Evolutionary conservation across 2,113 vertebrate species (phyloP).

Genomic region (Heterotilapia buettikoferi): DNA sequence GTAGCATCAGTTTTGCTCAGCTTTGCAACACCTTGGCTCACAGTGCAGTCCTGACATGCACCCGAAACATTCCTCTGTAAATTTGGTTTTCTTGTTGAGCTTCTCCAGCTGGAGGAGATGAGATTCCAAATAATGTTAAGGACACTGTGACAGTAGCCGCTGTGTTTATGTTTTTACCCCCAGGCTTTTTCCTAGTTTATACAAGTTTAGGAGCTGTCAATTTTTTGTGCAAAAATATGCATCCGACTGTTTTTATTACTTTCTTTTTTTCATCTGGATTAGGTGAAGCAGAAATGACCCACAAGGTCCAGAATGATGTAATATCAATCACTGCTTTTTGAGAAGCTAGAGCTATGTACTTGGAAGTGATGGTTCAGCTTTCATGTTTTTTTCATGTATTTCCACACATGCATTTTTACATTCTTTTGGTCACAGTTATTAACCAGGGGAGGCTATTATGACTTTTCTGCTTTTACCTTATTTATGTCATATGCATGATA

Average conservation of each 20-base stretch:
- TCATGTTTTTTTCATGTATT: background rate
- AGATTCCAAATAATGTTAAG: slow-evolving; percentile 1
- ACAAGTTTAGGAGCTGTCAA: background rate
- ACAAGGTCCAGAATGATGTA: slow-evolving; percentile 24
- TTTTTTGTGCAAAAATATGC: background rate
- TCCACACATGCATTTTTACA: background rate
- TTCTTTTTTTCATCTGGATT: slow-evolving; percentile 1
- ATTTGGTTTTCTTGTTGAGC: background rate
- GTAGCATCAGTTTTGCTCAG: background rate
- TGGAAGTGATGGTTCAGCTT: background rate
- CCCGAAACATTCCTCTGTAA: background rate
- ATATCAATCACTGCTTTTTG: background rate
- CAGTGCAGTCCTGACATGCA: background rate
- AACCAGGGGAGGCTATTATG: background rate
- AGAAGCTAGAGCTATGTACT: background rate
- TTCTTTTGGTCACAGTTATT: slow-evolving; percentile 13
- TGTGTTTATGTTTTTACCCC: background rate
- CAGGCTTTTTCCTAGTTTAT: background rate
- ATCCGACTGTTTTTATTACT: background rate
- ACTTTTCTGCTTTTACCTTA: background rate
- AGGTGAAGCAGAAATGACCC: slow-evolving; percentile 15
- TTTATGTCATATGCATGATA: slow-evolving; percentile 30
- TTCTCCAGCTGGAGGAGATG: background rate
- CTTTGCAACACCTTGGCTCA: background rate
- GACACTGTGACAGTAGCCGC: slow-evolving; percentile 14